phyloP scores from a whole-genome alignment of 2,888 invertebrate genomes.

The Gerris lacustris region DNA sequence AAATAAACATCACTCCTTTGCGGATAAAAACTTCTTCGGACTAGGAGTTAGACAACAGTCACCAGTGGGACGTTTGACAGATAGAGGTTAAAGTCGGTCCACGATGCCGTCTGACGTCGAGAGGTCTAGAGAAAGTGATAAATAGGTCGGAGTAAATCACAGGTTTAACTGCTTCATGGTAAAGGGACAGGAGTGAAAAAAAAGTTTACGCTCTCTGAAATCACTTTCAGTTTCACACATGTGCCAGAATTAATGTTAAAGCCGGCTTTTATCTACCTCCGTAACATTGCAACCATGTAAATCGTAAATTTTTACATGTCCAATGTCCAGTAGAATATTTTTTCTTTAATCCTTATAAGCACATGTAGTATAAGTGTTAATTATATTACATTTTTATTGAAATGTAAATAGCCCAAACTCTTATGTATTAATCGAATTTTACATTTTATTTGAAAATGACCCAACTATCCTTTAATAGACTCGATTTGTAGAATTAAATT shows the following conservation, averaged over 20 bases:
- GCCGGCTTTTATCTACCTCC: neutral
- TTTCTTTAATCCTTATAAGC: no score
- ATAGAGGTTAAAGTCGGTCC: neutral
- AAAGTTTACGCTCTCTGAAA: neutral
- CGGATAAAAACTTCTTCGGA: neutral
- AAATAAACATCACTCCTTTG: neutral
- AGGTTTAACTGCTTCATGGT: neutral
- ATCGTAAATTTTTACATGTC: no score
- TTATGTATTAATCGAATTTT: no score
- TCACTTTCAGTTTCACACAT: constrained; percentile 3
- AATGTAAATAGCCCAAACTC: no score
- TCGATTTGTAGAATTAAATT: no score
- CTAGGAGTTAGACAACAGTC: neutral
- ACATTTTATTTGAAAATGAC: no score
- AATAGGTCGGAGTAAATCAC: neutral
- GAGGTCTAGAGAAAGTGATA: neutral
- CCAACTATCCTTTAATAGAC: no score
- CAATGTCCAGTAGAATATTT: no score
- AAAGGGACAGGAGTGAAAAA: neutral
- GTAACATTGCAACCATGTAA: no score
- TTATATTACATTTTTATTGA: no score
- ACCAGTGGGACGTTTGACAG: neutral
- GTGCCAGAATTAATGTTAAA: neutral
- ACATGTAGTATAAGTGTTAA: no score
- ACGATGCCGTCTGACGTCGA: neutral